Evolutionary conservation across 2,113 vertebrate species (phyloP).

Genomic region (Picathartes gymnocephalus): DNA sequence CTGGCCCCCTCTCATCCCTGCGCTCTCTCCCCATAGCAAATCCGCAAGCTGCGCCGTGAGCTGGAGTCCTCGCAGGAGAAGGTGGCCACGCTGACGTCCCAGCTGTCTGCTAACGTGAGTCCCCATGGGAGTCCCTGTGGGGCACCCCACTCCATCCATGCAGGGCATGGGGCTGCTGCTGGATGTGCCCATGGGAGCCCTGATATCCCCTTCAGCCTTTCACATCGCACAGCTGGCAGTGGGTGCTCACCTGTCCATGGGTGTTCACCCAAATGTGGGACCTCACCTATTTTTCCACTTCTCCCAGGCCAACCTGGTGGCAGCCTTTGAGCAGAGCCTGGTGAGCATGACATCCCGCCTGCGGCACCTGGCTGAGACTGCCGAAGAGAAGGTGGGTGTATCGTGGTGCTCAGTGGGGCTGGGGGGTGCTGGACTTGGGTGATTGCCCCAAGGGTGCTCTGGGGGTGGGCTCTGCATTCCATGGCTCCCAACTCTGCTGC

Average conservation of each 20-base stretch:
- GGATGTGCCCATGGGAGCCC: background rate
- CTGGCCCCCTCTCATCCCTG: background rate
- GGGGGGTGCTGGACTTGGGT: background rate
- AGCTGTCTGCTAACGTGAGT: conserved; percentile 92
- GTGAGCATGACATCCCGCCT: conserved; percentile 90
- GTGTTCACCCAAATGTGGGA: background rate
- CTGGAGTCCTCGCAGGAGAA: conserved; percentile 96
- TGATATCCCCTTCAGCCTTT: background rate
- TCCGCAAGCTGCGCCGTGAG: conserved; percentile 90
- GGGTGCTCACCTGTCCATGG: rapidly evolving
- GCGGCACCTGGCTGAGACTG: conserved; percentile 84
- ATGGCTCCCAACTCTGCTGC: background rate
- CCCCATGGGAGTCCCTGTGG: rapidly evolving
- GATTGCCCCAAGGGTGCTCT: background rate
- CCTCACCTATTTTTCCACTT: background rate
- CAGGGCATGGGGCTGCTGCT: rapidly evolving
- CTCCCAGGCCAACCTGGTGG: conserved; percentile 90
- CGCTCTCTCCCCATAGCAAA: conserved; percentile 78
- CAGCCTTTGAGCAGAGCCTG: conserved; percentile 94
- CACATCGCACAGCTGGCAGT: no score
- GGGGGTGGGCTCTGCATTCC: background rate
- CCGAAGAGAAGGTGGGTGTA: conserved; percentile 88
- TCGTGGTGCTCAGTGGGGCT: rapidly evolving
- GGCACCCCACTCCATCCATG: rapidly evolving
- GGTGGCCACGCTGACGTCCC: conserved; percentile 88